Conservation (phyloP, 1,140 invertebrate species). For the Coelopa frigida region DNA sequence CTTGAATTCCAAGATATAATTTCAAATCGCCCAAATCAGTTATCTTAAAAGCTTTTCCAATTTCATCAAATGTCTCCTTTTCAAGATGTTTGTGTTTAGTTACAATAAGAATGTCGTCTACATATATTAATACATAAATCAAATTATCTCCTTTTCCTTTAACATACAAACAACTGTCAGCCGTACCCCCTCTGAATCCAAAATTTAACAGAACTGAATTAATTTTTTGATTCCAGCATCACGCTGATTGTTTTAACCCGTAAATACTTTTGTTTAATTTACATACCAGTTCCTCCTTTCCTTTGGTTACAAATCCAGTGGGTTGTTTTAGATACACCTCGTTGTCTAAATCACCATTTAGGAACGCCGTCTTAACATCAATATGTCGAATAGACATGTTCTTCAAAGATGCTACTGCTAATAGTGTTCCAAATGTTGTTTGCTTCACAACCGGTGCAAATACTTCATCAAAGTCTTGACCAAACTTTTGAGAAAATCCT, state of each 20-base stretch:
- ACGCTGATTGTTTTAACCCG: slow-evolving; percentile 44
- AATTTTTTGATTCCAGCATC: slow-evolving; percentile 33
- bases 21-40: too few relatives aligned
- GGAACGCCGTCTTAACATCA: slow-evolving; percentile 41
- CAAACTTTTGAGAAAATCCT: slow-evolving; percentile 8
- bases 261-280: slow-evolving; percentile 42
- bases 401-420: too few relatives aligned
- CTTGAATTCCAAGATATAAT: too few relatives aligned
- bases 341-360: slow-evolving; percentile 42
- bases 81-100: background rate
- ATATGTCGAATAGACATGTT: slow-evolving; percentile 22
- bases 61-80: background rate
- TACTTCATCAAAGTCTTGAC: too few relatives aligned
- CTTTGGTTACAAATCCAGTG: slow-evolving; percentile 1
- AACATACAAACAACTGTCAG: slow-evolving; percentile 38
- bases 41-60: slow-evolving; percentile 2
- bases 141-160: slow-evolving; percentile 21
- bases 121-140: slow-evolving; percentile 13
- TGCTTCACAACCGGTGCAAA: too few relatives aligned
- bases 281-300: slow-evolving; percentile 22
- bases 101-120: background rate
- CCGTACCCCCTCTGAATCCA: slow-evolving; percentile 10
- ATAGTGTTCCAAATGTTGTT: too few relatives aligned
- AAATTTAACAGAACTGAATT: slow-evolving; percentile 12
- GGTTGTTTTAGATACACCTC: slow-evolving; percentile 37